Percentiles rank a stretch among this genome's conserved stretches.
Evolutionary conservation across 1,140 invertebrate genomes (phyloP).

Genomic region (Hydropsyche tenuis): DNA sequence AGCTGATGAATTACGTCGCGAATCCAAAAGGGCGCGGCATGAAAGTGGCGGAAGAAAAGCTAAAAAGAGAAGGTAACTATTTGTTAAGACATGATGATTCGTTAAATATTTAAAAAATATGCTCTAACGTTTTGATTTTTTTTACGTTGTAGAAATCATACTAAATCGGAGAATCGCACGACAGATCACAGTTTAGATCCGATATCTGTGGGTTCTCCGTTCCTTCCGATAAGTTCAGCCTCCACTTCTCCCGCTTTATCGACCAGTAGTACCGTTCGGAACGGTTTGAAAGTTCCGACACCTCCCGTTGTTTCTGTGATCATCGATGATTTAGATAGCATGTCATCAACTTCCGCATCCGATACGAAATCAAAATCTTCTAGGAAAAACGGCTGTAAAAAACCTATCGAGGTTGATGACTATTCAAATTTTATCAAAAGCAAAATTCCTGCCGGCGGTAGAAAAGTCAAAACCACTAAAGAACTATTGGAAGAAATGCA

Average conservation of each 20-base stretch:
- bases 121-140: background rate
- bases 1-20: slow-evolving; percentile 27
- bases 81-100: background rate
- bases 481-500: slow-evolving; percentile 62
- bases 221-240: slow-evolving; percentile 44
- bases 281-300: slow-evolving; percentile 28
- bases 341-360: slow-evolving; percentile 39
- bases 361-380: slow-evolving; percentile 40
- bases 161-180: slow-evolving; percentile 48
- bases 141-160: slow-evolving; percentile 44
- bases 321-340: slow-evolving; percentile 41
- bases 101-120: slow-evolving; percentile 3
- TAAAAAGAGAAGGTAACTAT: slow-evolving; percentile 48
- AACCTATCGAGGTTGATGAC: slow-evolving; percentile 43
- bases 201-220: slow-evolving; percentile 38
- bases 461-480: slow-evolving; percentile 51
- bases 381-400: slow-evolving; percentile 49
- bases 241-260: slow-evolving; percentile 45
- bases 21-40: slow-evolving; percentile 37
- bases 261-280: slow-evolving; percentile 16
- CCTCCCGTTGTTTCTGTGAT: slow-evolving; percentile 16
- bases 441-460: slow-evolving; percentile 46
- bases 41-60: slow-evolving; percentile 44
- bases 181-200: slow-evolving; percentile 44
- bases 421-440: slow-evolving; percentile 49